Percentiles rank a stretch among this genome's conserved stretches.
Conservation (phyloP, 2,113 vertebrate genomes). For the Cyphomyrus discorhynchus region DNA sequence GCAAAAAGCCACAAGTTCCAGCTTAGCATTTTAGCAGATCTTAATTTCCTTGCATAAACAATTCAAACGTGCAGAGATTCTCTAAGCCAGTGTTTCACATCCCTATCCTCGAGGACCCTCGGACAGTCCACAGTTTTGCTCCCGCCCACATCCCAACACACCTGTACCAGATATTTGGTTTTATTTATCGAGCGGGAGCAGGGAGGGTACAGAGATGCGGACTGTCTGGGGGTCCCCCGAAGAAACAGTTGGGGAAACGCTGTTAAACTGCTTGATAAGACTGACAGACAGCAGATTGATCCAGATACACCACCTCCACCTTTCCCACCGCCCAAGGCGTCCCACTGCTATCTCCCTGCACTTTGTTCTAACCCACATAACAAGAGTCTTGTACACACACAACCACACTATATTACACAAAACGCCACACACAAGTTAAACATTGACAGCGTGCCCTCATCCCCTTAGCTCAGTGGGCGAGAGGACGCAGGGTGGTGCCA, state of each 20-base stretch:
- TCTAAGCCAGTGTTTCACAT: not conserved
- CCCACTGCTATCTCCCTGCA: conserved; percentile 19
- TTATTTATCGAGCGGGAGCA: not conserved
- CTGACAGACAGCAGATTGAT: not conserved
- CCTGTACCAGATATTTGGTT: not conserved
- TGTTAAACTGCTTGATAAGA: not conserved
- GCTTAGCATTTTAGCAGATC: not conserved
- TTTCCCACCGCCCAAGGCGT: not conserved
- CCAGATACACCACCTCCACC: not conserved
- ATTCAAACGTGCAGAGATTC: not conserved
- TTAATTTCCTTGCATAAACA: not conserved
- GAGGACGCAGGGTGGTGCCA: conserved; percentile 10
- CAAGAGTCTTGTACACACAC: conserved; percentile 5
- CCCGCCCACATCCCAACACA: not conserved
- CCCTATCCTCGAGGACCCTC: not conserved
- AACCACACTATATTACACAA: not conserved
- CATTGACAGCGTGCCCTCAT: not conserved
- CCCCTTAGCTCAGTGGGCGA: not conserved
- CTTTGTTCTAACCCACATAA: conserved; percentile 17
- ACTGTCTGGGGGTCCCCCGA: not conserved
- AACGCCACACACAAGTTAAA: conserved; percentile 17
- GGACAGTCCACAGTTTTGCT: not conserved
- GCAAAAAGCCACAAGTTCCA: not conserved
- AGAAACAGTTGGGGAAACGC: not conserved
- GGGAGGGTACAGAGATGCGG: not conserved